Evolutionary conservation across 64 coral and sea anemone species (phyloP).

Genomic region (Montipora sp.): DNA sequence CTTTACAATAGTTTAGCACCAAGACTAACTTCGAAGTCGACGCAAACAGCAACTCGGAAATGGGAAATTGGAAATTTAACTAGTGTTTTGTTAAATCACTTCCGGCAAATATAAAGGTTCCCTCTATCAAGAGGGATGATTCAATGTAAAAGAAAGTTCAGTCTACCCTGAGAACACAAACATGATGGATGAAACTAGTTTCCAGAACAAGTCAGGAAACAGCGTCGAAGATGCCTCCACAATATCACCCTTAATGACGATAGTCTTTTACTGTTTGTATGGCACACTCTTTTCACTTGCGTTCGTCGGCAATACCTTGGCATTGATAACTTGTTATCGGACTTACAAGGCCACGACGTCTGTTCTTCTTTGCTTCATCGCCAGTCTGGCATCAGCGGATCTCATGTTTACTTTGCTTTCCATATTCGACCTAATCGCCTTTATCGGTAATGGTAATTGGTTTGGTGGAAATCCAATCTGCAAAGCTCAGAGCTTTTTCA

Average conservation of each 20-base stretch:
- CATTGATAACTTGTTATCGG: constrained; percentile 71
- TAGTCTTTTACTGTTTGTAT: constrained; percentile 30
- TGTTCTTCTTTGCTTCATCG: constrained; percentile 68
- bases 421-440: constrained; percentile 60
- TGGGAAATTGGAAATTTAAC: no score
- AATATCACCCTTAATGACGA: constrained; percentile 15
- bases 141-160: not conserved
- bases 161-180: not conserved
- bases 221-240: not conserved
- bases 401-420: constrained; percentile 74
- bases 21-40: no score
- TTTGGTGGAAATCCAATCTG: constrained; percentile 58
- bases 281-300: constrained; percentile 57
- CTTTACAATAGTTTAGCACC: no score
- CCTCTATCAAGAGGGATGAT: not conserved
- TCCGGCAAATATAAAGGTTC: not conserved
- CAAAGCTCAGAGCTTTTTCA: constrained; percentile 78
- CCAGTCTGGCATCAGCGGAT: constrained; percentile 76
- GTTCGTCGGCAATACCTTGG: constrained; percentile 76
- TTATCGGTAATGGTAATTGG: constrained; percentile 61
- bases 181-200: not conserved
- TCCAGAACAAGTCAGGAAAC: not conserved
- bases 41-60: no score
- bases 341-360: constrained; percentile 41
- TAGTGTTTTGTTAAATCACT: not conserved